Evolutionary conservation across 2,797 vertebrate genomes (phyloP).

Genomic region (Anomalospiza imberbis): DNA sequence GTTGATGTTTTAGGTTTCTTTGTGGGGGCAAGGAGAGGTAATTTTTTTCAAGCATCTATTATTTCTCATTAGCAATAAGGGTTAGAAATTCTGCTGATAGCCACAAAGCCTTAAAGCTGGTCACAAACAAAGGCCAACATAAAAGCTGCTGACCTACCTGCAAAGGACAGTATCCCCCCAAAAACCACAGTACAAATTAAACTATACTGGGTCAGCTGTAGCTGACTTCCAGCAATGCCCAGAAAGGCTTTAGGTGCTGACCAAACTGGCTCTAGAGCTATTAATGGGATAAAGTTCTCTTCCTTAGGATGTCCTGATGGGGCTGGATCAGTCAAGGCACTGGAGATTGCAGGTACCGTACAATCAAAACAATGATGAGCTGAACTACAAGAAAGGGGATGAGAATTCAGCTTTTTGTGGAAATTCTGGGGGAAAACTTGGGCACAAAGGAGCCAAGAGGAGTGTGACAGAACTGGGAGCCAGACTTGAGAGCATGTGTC

Average conservation of each 20-base stretch:
- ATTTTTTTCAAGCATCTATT: background rate
- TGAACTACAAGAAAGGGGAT: background rate
- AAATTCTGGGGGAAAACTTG: background rate
- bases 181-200: background rate
- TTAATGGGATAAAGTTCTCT: background rate
- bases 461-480: background rate
- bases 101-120: background rate
- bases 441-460: background rate
- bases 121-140: background rate
- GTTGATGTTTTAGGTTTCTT: background rate
- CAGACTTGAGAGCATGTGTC: background rate
- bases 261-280: background rate
- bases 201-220: background rate
- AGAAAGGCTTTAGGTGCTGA: background rate
- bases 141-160: background rate
- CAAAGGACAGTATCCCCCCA: background rate
- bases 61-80: background rate
- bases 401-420: background rate
- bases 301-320: background rate
- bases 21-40: fast-evolving
- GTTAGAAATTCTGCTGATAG: background rate
- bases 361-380: background rate
- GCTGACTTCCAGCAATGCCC: background rate
- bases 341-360: fast-evolving
- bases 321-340: background rate